Evolutionary conservation across 2,113 vertebrate species (phyloP).

Genomic region (Sander lucioperca): DNA sequence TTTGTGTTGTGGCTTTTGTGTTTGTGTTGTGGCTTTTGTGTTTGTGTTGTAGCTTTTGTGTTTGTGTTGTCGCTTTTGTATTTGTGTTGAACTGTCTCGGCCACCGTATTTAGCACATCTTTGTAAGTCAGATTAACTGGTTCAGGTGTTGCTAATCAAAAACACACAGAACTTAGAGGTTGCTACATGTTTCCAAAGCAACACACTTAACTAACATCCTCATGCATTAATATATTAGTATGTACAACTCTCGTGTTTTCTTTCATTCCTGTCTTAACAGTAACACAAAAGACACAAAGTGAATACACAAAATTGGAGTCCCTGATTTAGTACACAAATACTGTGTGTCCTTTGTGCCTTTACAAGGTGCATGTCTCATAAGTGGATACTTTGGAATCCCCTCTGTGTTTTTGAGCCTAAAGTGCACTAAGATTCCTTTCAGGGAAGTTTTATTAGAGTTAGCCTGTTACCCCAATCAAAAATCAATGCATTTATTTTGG

Average conservation of each 20-base stretch:
- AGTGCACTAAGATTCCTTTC: conserved; percentile 44
- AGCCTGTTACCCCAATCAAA: conserved; percentile 67
- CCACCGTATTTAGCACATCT: neutral
- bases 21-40: no score
- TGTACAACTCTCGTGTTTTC: no score
- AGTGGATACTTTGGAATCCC: conserved; percentile 19
- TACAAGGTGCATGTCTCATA: neutral
- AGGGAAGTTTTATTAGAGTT: conserved; percentile 58
- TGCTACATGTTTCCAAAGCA: no score
- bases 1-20: no score
- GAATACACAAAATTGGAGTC: neutral
- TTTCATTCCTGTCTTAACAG: no score
- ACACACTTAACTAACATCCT: no score
- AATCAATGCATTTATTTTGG: conserved; percentile 76
- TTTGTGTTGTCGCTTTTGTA: no score
- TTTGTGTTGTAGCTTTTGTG: no score
- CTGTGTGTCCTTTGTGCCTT: neutral
- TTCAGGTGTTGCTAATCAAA: conserved; percentile 9
- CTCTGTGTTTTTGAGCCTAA: conserved; percentile 16
- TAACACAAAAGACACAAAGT: no score
- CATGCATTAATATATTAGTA: no score
- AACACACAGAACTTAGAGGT: neutral
- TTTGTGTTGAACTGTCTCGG: no score
- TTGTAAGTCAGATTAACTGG: conserved; percentile 7
- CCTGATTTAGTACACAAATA: neutral